Percentiles rank a stretch among this genome's conserved stretches.
phyloP scores from a whole-genome alignment of 1,140 invertebrate genomes.

The Papilio glaucus region DNA sequence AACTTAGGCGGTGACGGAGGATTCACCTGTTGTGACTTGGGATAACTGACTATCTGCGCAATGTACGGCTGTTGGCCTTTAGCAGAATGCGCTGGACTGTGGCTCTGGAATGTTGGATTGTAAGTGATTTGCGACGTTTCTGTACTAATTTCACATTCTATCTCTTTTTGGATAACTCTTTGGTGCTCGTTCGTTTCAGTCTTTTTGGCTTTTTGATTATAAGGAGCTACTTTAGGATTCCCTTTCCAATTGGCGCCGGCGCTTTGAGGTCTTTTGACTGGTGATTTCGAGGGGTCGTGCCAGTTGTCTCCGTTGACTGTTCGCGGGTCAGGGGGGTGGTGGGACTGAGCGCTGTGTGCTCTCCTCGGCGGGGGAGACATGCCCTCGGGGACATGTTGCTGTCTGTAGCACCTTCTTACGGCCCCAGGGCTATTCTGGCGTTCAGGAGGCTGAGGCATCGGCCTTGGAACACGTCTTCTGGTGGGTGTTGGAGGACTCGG shows the following conservation, averaged over 20 bases:
- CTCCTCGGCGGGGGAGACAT: conserved; percentile 71
- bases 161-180: conserved; percentile 68
- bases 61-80: conserved; percentile 79
- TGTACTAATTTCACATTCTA: conserved; percentile 61
- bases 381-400: conserved; percentile 68
- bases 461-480: conserved; percentile 59
- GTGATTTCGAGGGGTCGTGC: conserved; percentile 74
- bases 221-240: conserved; percentile 76
- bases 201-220: conserved; percentile 74
- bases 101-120: conserved; percentile 83
- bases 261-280: conserved; percentile 76
- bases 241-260: conserved; percentile 75
- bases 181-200: conserved; percentile 72
- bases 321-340: conserved; percentile 61
- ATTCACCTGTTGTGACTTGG: conserved; percentile 78
- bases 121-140: conserved; percentile 80
- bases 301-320: conserved; percentile 71
- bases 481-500: conserved; percentile 72
- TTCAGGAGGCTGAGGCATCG: conserved; percentile 66
- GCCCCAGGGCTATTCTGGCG: conserved; percentile 64
- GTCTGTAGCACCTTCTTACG: conserved; percentile 62
- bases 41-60: conserved; percentile 80
- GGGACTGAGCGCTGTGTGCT: conserved; percentile 71
- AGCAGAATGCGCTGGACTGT: conserved; percentile 77
- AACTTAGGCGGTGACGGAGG: conserved; percentile 75